Percentiles rank a stretch among this genome's conserved stretches.
phyloP scores from a whole-genome alignment of 2,888 invertebrate genomes.

The Erebia palarica region DNA sequence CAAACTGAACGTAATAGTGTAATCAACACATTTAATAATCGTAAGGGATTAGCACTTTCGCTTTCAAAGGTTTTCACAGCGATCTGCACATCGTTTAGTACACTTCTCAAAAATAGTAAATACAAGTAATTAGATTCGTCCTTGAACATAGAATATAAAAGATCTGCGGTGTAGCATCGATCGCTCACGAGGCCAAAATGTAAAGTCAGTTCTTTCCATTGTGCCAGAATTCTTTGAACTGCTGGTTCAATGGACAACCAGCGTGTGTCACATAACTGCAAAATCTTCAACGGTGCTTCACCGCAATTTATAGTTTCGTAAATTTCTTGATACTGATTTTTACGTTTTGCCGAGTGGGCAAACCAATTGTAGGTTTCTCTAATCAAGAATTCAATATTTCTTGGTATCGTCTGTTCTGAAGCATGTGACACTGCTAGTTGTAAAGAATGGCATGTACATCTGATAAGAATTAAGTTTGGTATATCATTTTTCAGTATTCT shows the following conservation, averaged over 20 bases:
- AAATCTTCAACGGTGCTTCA: slow-evolving; percentile 47
- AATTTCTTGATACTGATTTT: slow-evolving; percentile 43
- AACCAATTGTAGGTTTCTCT: slow-evolving; percentile 53
- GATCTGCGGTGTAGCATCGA: background rate
- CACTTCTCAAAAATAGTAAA: slow-evolving; percentile 21
- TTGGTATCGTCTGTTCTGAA: slow-evolving; percentile 45
- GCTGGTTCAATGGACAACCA: slow-evolving; percentile 50
- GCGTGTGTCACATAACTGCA: slow-evolving; percentile 43
- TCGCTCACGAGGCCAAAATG: background rate
- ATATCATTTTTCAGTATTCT: slow-evolving; percentile 43
- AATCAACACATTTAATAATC: slow-evolving; percentile 36
- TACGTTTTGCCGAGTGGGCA: slow-evolving; percentile 42
- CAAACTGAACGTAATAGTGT: slow-evolving; percentile 37
- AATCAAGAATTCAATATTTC: slow-evolving; percentile 48
- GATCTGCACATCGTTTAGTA: slow-evolving; percentile 35
- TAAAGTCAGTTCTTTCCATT: slow-evolving; percentile 47
- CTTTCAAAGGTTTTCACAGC: slow-evolving; percentile 10
- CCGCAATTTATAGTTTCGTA: slow-evolving; percentile 47
- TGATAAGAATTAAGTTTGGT: slow-evolving; percentile 43
- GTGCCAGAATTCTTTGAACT: slow-evolving; percentile 44
- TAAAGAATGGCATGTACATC: slow-evolving; percentile 45
- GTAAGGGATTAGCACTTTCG: slow-evolving; percentile 18
- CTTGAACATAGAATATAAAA: background rate
- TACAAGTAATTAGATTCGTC: slow-evolving; percentile 9
- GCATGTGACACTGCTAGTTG: slow-evolving; percentile 50